Evolutionary conservation across 2,888 invertebrate genomes (phyloP), one percentile per base, ranked within the genome.

Genomic region (Cataglyphis rosenhaueri): DNA sequence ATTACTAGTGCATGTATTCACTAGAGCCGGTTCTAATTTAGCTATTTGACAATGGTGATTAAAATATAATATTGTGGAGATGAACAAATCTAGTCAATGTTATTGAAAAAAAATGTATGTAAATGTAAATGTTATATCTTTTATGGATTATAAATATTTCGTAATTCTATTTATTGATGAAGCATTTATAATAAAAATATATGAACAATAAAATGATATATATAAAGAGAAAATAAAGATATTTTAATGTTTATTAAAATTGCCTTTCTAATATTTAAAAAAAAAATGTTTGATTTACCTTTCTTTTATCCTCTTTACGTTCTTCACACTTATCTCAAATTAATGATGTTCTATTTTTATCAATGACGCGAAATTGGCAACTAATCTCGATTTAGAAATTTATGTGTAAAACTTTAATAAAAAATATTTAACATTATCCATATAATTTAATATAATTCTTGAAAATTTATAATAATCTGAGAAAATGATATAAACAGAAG

Each of bases 81-180:
- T 57, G n/a, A 62, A 61, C 35, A 81, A 35, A 52, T 84, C 84
- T 88, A 87, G 84, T 85, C 86, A 78, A 62, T 70, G 61, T 86
- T 82, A 62, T 76, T 71, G 15, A 35, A 52, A 48, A 57, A 52
- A 38, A 44, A 70, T 84, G 9, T 84, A 82, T 62, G 9, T 41
- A 41, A 41, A 41, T 41, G 10, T 41, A 81, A 73, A 70, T 61
- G 76, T 76, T 76, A 75, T 64, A 66, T 61, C 64, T 82, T 44
- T 61, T 87, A 81, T 81, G 73, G 62, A 74, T 61, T 59, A n/a
- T 82, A 70, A 61, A 18, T 38, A 18, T 38, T 75, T 75, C 44
- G 9, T 62, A 74, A 73, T 61, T 59, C 32, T 65, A 65, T 76
- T 73, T 61, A 78, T 44, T 48, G 44, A 61, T 52, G n/a, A 10